Evolutionary conservation across 2,113 vertebrate species (phyloP).

Genomic region (Nestor notabilis): DNA sequence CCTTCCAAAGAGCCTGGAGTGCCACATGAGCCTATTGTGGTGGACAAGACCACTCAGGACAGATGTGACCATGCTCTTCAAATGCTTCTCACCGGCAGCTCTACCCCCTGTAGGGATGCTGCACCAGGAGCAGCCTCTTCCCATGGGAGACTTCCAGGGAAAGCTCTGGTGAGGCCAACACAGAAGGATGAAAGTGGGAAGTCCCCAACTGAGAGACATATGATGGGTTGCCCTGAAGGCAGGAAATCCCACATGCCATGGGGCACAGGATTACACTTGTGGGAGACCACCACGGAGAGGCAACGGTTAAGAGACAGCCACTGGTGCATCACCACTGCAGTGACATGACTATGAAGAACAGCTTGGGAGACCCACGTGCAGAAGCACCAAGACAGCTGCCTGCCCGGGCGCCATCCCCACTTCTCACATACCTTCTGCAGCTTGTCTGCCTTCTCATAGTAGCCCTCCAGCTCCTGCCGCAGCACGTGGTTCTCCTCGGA

Average conservation of each 20-base stretch:
- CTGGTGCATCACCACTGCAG: not conserved
- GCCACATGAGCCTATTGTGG: accelerated
- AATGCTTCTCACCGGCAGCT: not conserved
- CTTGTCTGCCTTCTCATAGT: slow-evolving; percentile 82
- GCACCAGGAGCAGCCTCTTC: not conserved
- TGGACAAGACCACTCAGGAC: not conserved
- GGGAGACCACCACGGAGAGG: not conserved
- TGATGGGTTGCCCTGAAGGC: not conserved
- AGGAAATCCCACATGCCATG: not conserved
- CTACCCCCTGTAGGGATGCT: not conserved
- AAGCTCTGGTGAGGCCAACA: not conserved
- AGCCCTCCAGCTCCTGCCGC: slow-evolving; percentile 82
- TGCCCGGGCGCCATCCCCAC: not conserved
- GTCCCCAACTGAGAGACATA: not conserved
- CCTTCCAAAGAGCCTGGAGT: not conserved
- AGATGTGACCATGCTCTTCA: not conserved
- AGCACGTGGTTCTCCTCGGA: slow-evolving; percentile 83
- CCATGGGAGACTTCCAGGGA: not conserved
- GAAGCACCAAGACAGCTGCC: not conserved
- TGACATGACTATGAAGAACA: not conserved
- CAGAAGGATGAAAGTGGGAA: not conserved
- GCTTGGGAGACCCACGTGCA: not conserved
- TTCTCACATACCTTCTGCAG: slow-evolving; percentile 81
- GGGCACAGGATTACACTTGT: not conserved
- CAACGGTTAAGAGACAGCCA: not conserved